Percentiles rank a stretch among this genome's conserved stretches.
phyloP scores from a whole-genome alignment of 2,888 invertebrate species.

The Stenolophus ochropezus region DNA sequence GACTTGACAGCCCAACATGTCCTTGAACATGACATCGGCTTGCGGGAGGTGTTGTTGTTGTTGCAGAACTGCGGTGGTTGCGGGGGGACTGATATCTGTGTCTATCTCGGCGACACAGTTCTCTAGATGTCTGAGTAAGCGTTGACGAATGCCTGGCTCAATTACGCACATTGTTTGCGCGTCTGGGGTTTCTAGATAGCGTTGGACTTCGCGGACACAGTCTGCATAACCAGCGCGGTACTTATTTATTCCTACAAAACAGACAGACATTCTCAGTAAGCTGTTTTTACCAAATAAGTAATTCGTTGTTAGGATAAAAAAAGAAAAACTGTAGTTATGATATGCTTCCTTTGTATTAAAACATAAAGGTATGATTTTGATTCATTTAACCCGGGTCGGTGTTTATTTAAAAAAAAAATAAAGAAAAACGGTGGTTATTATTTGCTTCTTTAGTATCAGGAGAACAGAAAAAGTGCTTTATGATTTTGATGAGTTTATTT shows the following conservation, averaged over 20 bases:
- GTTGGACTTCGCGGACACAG: constrained; percentile 79
- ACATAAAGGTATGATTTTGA: too few relatives aligned
- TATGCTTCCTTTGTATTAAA: too few relatives aligned
- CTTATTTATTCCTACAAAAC: constrained; percentile 74
- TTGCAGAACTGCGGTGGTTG: constrained; percentile 64
- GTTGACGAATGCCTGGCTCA: constrained; percentile 77
- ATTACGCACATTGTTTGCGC: constrained; percentile 77
- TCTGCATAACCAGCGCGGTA: constrained; percentile 81
- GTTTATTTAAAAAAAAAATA: too few relatives aligned
- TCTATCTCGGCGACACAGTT: constrained; percentile 79
- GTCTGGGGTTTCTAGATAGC: constrained; percentile 78
- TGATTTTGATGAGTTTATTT: neutral
- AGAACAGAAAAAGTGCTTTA: too few relatives aligned
- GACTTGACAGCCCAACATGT: constrained; percentile 25
- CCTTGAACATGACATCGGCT: constrained; percentile 44
- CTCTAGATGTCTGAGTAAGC: constrained; percentile 77
- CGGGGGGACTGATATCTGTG: constrained; percentile 73
- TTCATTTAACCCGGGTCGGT: too few relatives aligned
- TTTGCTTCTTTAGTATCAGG: too few relatives aligned
- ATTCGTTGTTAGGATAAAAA: too few relatives aligned
- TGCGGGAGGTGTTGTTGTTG: constrained; percentile 60
- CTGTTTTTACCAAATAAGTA: too few relatives aligned
- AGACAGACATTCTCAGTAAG: neutral
- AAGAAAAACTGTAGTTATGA: too few relatives aligned
- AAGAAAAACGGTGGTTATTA: too few relatives aligned